These are phyloP conservation scores for Phylloscopus trochilus DNA, from an alignment of 2,113 vertebrate species.

Conservation along the genomic window DNA sequence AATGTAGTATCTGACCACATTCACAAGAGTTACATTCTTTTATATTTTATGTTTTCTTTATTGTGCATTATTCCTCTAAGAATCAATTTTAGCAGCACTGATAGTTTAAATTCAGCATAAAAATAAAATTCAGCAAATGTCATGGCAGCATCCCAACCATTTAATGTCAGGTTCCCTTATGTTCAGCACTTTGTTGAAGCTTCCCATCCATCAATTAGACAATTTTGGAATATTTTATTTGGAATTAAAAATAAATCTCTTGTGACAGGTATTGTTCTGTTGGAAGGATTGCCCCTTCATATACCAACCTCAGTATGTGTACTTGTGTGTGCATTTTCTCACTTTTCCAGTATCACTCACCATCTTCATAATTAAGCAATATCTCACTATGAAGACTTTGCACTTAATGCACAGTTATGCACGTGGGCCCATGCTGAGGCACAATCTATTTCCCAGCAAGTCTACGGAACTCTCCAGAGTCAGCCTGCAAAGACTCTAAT, in stretches of 20 bases:
- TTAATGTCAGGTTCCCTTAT: constrained; percentile 74
- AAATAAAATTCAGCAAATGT: constrained; percentile 73
- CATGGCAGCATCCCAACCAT: constrained; percentile 67
- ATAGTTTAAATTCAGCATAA: constrained; percentile 61
- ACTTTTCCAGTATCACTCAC: background rate
- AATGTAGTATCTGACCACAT: background rate
- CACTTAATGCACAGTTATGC: background rate
- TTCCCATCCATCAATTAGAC: constrained; percentile 50
- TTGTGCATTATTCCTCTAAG: background rate
- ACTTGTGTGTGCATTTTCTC: background rate
- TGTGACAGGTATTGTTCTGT: constrained; percentile 8
- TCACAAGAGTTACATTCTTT: constrained; percentile 8
- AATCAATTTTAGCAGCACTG: constrained; percentile 58
- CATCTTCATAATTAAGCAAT: background rate
- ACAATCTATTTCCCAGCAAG: constrained; percentile 27
- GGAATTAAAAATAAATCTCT: constrained; percentile 51
- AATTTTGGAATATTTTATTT: constrained; percentile 55
- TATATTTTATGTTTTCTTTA: constrained; percentile 37
- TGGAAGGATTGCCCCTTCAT: background rate
- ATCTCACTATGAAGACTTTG: background rate
- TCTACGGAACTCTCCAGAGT: background rate
- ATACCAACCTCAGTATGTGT: background rate
- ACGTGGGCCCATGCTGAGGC: background rate
- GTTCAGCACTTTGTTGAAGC: constrained; percentile 55
- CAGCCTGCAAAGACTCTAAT: constrained; percentile 10